Conservation (phyloP, 1,140 invertebrate species). For the Agrilus planipennis region DNA sequence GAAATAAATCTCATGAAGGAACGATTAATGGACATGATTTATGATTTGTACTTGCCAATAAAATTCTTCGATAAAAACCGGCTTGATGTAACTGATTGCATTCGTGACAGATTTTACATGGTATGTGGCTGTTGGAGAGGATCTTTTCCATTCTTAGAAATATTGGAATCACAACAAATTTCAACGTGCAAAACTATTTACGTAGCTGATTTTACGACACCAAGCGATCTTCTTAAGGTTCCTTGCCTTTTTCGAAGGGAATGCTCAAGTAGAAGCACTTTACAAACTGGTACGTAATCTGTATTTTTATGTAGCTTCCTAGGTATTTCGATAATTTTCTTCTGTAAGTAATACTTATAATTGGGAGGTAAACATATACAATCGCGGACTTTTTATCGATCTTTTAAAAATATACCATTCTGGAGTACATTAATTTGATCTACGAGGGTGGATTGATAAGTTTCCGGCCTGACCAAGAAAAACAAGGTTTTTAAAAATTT, state of each 20-base stretch:
- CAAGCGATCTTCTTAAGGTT: conserved; percentile 4
- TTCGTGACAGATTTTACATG: conserved; percentile 24
- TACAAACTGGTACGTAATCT: background rate
- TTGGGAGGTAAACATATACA: no score
- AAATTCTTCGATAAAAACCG: conserved; percentile 22
- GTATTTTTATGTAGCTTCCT: no score
- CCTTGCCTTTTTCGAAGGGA: background rate
- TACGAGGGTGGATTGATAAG: no score
- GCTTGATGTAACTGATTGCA: conserved; percentile 21
- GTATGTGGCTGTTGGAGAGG: conserved; percentile 18
- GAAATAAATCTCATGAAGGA: conserved; percentile 14
- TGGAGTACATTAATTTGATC: no score
- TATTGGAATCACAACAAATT: conserved; percentile 16
- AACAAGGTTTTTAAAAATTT: no score
- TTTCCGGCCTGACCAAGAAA: no score
- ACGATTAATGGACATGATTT: conserved; percentile 15
- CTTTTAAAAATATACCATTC: no score
- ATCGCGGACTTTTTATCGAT: no score
- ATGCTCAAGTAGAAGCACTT: conserved; percentile 2
- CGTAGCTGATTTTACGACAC: conserved; percentile 20
- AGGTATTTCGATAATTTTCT: no score
- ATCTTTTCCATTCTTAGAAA: conserved; percentile 24
- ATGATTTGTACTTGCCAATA: conserved; percentile 20
- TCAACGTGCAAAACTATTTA: conserved; percentile 23
- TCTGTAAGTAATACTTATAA: no score